Percentiles rank a stretch among this genome's conserved stretches.
Conservation (phyloP, 2,113 vertebrate species). For the Muntiacus reevesi region DNA sequence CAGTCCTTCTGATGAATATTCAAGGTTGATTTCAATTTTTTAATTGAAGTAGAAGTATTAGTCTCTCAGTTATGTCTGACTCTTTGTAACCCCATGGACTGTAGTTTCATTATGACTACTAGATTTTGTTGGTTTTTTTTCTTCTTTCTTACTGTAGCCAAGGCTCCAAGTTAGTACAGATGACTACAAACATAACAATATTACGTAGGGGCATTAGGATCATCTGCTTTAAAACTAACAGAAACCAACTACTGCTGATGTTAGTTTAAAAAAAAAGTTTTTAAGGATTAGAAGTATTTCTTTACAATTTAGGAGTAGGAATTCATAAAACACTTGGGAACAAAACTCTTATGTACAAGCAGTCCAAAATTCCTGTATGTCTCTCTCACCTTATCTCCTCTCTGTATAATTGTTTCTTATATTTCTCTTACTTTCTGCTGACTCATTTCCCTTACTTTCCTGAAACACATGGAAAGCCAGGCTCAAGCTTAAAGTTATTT, state of each 20-base stretch:
- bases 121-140: neutral
- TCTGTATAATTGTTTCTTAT: neutral
- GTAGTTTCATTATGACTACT: neutral
- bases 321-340: neutral
- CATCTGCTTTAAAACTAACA: neutral
- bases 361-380: neutral
- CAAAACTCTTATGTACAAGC: neutral
- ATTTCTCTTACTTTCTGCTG: neutral
- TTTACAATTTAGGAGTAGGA: neutral
- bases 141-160: neutral
- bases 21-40: neutral
- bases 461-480: neutral
- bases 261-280: neutral
- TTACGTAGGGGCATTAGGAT: neutral
- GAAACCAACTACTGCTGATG: neutral
- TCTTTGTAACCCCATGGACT: neutral
- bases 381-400: neutral
- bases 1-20: neutral
- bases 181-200: neutral
- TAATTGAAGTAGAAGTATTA: neutral
- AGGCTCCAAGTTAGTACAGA: neutral
- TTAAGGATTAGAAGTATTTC: neutral
- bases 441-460: neutral
- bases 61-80: neutral
- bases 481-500: neutral